Evolutionary conservation across 2,797 vertebrate species (phyloP).

Genomic region (Danio aesculapii): DNA sequence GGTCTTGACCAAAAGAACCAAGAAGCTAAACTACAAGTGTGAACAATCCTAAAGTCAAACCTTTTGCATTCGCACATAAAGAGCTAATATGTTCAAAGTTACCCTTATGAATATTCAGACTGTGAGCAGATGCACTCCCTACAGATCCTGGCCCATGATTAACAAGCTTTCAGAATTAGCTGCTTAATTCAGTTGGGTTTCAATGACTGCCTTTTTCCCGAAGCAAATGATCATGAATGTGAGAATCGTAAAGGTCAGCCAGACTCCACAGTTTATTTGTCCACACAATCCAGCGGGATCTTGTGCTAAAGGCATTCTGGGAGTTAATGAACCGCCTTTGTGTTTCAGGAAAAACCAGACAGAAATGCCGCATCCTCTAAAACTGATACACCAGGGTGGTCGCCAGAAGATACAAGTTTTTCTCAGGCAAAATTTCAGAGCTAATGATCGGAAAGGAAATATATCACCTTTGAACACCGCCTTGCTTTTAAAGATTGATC

Average conservation of each 20-base stretch:
- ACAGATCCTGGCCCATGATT: conserved; percentile 40
- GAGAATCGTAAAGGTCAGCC: conserved; percentile 48
- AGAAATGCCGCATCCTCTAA: conserved; percentile 10
- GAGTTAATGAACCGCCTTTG: conserved; percentile 33
- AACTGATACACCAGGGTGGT: conserved; percentile 6
- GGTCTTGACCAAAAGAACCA: too few relatives aligned
- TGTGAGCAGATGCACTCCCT: neutral
- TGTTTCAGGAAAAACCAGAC: conserved; percentile 24
- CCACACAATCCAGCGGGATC: conserved; percentile 33
- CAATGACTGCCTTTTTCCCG: conserved; percentile 36
- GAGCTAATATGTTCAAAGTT: neutral
- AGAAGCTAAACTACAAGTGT: too few relatives aligned
- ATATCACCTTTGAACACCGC: conserved; percentile 32
- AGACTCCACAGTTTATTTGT: conserved; percentile 46
- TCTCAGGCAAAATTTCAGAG: neutral
- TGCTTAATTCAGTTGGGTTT: conserved; percentile 50
- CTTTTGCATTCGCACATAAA: neutral
- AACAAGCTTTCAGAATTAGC: conserved; percentile 54
- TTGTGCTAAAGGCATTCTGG: conserved; percentile 27
- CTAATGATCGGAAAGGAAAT: conserved; percentile 28
- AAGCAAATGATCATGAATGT: conserved; percentile 36
- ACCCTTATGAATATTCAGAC: conserved; percentile 11
- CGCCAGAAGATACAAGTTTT: neutral
- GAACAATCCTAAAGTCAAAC: neutral
- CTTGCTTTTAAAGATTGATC: neutral